Conservation (phyloP, 2,888 invertebrate genomes). For the Melanargia galathea region DNA sequence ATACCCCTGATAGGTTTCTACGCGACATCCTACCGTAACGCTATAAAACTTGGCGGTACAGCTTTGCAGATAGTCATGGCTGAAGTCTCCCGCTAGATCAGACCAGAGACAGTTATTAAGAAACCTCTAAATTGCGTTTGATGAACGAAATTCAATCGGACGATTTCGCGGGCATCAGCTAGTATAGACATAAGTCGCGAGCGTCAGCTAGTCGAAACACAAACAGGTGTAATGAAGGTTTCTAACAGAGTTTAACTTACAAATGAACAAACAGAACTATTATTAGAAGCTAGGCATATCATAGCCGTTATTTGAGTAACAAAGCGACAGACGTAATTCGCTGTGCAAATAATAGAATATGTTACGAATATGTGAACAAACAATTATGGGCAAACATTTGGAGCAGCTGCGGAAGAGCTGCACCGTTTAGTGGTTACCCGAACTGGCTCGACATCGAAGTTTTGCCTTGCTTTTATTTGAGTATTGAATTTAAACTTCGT, state of each 20-base stretch:
- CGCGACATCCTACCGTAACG: too few species aligned
- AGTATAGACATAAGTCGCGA: background rate
- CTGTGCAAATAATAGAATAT: slow-evolving; percentile 68
- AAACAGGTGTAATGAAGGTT: slow-evolving; percentile 34
- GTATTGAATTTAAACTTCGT: slow-evolving; percentile 33
- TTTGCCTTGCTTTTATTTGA: slow-evolving; percentile 36
- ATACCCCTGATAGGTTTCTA: too few species aligned
- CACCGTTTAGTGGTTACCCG: slow-evolving; percentile 47
- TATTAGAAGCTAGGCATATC: slow-evolving; percentile 43
- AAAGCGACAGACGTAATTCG: slow-evolving; percentile 61
- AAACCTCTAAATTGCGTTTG: too few species aligned
- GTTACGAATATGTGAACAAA: slow-evolving; percentile 63
- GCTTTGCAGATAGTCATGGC: too few species aligned
- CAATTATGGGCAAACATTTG: slow-evolving; percentile 55
- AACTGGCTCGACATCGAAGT: slow-evolving; percentile 42
- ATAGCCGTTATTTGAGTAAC: slow-evolving; percentile 49
- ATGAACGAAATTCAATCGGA: too few species aligned
- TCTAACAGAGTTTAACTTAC: slow-evolving; percentile 32
- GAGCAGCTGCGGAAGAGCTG: slow-evolving; percentile 48
- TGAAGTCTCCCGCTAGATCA: too few species aligned
- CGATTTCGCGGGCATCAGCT: background rate
- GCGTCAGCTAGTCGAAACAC: slow-evolving; percentile 21
- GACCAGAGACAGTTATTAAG: too few species aligned
- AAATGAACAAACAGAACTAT: slow-evolving; percentile 38
- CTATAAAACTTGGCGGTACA: too few species aligned